These are phyloP conservation scores for Phoeniculus purpureus DNA, from an alignment of 2,797 vertebrate species.

Conservation along the genomic window DNA sequence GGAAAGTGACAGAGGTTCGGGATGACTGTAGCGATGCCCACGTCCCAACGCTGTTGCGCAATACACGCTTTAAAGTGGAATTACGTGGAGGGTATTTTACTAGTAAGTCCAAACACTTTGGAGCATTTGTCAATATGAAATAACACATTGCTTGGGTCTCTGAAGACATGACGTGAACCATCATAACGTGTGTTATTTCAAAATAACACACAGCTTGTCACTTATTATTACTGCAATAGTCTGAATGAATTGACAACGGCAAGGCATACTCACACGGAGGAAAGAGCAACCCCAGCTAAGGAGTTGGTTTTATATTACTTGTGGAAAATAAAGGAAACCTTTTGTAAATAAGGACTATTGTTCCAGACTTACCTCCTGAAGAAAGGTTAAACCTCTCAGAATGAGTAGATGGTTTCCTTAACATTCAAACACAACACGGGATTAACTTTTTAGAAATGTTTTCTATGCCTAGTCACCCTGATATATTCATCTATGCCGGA, in stretches of 20 bases:
- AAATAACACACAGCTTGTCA: constrained; percentile 61
- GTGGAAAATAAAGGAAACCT: constrained; percentile 58
- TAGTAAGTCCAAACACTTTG: constrained; percentile 26
- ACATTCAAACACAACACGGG: constrained; percentile 34
- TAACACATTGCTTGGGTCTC: constrained; percentile 45
- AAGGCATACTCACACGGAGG: neutral
- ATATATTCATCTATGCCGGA: constrained; percentile 41
- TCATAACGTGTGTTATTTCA: constrained; percentile 57
- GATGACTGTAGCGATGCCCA: neutral
- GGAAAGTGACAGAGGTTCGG: neutral
- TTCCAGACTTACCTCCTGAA: constrained; percentile 42
- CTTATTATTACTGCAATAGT: constrained; percentile 43
- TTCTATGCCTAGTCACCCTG: constrained; percentile 35
- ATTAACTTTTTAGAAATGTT: constrained; percentile 57
- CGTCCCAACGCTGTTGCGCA: neutral
- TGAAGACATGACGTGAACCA: constrained; percentile 56
- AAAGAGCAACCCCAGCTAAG: constrained; percentile 10
- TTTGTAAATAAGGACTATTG: constrained; percentile 45
- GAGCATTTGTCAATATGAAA: constrained; percentile 33
- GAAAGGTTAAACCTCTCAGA: constrained; percentile 58
- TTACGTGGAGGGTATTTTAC: neutral
- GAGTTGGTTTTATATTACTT: constrained; percentile 24
- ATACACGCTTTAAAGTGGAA: neutral
- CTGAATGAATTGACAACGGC: constrained; percentile 12
- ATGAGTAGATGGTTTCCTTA: constrained; percentile 54